phyloP scores from a whole-genome alignment of 2,888 invertebrate genomes.

The Melanostoma scalare region DNA sequence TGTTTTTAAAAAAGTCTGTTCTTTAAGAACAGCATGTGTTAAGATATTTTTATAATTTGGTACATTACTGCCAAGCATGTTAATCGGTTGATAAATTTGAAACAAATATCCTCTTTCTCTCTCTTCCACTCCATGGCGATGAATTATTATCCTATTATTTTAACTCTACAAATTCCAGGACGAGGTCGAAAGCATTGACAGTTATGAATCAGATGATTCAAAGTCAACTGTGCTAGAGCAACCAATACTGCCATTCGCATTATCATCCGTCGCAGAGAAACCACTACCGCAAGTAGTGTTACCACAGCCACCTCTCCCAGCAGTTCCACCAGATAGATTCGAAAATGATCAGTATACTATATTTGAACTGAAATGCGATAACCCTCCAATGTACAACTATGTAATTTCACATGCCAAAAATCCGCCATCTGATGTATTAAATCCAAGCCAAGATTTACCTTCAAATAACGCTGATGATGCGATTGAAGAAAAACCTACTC shows the following conservation, averaged over 20 bases:
- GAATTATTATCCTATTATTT: slow-evolving; percentile 72
- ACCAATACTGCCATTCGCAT: too few relatives aligned
- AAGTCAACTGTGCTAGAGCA: background rate
- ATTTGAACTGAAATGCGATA: slow-evolving; percentile 47
- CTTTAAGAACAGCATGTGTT: too few relatives aligned
- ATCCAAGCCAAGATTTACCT: background rate
- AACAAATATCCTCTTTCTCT: slow-evolving; percentile 19
- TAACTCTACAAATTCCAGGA: slow-evolving; percentile 71
- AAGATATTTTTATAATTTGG: too few relatives aligned
- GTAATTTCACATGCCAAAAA: slow-evolving; percentile 35
- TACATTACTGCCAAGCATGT: slow-evolving; percentile 24
- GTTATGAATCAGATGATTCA: slow-evolving; percentile 17
- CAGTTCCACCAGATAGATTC: background rate
- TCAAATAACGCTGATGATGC: background rate
- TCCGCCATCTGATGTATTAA: slow-evolving; percentile 12
- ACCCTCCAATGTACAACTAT: slow-evolving; percentile 43
- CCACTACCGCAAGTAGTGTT: too few relatives aligned
- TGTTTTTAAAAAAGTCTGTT: too few relatives aligned
- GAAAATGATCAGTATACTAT: slow-evolving; percentile 43
- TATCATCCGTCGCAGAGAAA: too few relatives aligned
- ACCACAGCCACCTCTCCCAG: background rate
- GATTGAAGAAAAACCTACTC: background rate
- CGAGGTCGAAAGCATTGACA: slow-evolving; percentile 36
- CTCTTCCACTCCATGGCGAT: slow-evolving; percentile 49
- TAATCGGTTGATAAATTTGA: slow-evolving; percentile 21